Conservation (phyloP, 2,888 invertebrate species). For the Phorcus lineatus region DNA sequence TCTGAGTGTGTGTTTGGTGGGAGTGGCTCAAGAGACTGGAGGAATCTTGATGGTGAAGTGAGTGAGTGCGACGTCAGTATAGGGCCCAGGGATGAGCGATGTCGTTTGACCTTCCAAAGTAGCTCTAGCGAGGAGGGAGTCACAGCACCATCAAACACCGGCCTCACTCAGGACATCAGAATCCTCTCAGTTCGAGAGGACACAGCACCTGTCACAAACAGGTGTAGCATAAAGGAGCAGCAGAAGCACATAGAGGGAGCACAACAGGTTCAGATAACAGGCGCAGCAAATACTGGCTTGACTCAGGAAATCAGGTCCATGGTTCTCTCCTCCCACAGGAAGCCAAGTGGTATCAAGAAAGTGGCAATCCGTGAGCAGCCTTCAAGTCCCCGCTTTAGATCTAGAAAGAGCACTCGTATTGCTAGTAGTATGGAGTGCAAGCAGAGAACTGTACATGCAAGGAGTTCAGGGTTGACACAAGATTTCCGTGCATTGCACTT, state of each 20-base stretch:
- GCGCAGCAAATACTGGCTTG: background rate
- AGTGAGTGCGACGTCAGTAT: constrained; percentile 37
- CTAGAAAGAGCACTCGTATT: background rate
- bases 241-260: background rate
- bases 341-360: background rate
- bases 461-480: constrained; percentile 3
- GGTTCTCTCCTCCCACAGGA: background rate
- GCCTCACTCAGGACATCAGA: constrained; percentile 52
- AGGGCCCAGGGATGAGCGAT: background rate
- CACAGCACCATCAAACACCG: constrained; percentile 34
- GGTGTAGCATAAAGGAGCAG: no score
- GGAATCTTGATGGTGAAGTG: background rate
- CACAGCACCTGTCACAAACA: no score
- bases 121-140: constrained; percentile 35
- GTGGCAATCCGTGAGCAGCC: background rate
- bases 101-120: constrained; percentile 44
- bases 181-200: background rate
- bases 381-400: no score
- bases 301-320: background rate
- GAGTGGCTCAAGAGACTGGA: constrained; percentile 31
- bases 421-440: no score
- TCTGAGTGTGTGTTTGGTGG: background rate
- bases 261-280: background rate
- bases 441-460: background rate
- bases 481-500: background rate